Conservation (phyloP, 2,797 vertebrate species). For the Typhlichthys subterraneus region DNA sequence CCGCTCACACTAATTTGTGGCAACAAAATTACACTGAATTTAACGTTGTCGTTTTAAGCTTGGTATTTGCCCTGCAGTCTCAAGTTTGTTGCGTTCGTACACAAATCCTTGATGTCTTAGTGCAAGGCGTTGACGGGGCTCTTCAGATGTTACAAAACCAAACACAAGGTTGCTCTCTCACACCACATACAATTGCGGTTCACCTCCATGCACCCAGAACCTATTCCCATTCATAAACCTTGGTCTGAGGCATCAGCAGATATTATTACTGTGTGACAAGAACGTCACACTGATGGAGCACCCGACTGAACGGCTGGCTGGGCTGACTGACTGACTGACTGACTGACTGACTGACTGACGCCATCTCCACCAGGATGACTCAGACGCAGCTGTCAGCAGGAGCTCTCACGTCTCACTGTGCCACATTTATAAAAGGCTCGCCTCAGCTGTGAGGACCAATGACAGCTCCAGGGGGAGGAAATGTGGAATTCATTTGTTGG, state of each 20-base stretch:
- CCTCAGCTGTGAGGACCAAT: slow-evolving; percentile 85
- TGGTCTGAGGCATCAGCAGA: not conserved
- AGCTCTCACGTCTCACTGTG: slow-evolving; percentile 82
- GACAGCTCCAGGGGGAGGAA: slow-evolving; percentile 85
- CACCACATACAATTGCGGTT: slow-evolving; percentile 31
- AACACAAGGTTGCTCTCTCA: slow-evolving; percentile 18
- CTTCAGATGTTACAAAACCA: slow-evolving; percentile 31
- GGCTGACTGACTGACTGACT: not conserved
- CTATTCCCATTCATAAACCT: slow-evolving; percentile 12
- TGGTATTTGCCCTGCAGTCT: not conserved
- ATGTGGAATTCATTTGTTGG: slow-evolving; percentile 87
- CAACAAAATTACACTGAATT: no score
- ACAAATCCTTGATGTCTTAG: slow-evolving; percentile 3
- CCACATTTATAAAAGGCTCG: slow-evolving; percentile 79
- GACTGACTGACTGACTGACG: slow-evolving; percentile 24
- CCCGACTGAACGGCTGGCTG: not conserved
- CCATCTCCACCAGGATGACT: slow-evolving; percentile 24
- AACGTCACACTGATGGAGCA: slow-evolving; percentile 8
- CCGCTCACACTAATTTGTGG: no score
- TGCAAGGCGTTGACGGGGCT: slow-evolving; percentile 17
- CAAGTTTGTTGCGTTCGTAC: not conserved
- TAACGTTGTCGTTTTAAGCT: no score
- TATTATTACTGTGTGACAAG: not conserved
- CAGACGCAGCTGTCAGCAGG: slow-evolving; percentile 83
- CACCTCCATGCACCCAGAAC: slow-evolving; percentile 24